Conservation (phyloP, 2,888 invertebrate genomes). For the Heliconius charithonia region DNA sequence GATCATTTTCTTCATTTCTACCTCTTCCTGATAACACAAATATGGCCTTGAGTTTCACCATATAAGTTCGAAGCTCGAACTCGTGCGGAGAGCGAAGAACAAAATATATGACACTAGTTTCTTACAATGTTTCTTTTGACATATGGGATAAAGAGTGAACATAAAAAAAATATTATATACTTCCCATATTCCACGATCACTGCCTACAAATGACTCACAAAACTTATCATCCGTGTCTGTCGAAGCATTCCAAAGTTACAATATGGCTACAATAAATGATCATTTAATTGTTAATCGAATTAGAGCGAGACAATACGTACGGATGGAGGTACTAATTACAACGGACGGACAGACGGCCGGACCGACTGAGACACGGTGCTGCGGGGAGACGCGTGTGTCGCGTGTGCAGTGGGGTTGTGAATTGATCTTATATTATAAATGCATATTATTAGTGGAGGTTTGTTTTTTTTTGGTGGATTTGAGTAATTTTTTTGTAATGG, state of each 20-base stretch:
- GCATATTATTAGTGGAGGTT: slow-evolving; percentile 12
- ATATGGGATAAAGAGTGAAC: no score
- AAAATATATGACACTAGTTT: no score
- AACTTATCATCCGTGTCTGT: slow-evolving; percentile 34
- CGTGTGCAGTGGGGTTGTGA: neutral
- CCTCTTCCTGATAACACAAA: no score
- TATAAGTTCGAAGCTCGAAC: no score
- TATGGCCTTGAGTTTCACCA: no score
- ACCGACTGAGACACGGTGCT: slow-evolving; percentile 64
- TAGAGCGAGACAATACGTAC: slow-evolving; percentile 64
- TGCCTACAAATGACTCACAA: slow-evolving; percentile 19
- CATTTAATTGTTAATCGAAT: slow-evolving; percentile 65
- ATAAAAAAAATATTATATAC: no score
- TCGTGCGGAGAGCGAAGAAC: no score
- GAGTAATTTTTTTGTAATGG: neutral
- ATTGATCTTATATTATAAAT: neutral
- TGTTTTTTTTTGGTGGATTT: neutral
- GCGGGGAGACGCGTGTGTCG: slow-evolving; percentile 28
- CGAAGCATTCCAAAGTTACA: slow-evolving; percentile 37
- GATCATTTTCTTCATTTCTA: no score
- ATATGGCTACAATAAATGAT: slow-evolving; percentile 47
- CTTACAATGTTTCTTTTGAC: no score
- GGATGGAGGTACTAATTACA: slow-evolving; percentile 67
- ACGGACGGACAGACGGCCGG: slow-evolving; percentile 53
- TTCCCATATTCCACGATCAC: neutral